Evolutionary conservation across 92 coral and sea anemone genomes (phyloP).

Genomic region (Zoanthus gigantus): DNA sequence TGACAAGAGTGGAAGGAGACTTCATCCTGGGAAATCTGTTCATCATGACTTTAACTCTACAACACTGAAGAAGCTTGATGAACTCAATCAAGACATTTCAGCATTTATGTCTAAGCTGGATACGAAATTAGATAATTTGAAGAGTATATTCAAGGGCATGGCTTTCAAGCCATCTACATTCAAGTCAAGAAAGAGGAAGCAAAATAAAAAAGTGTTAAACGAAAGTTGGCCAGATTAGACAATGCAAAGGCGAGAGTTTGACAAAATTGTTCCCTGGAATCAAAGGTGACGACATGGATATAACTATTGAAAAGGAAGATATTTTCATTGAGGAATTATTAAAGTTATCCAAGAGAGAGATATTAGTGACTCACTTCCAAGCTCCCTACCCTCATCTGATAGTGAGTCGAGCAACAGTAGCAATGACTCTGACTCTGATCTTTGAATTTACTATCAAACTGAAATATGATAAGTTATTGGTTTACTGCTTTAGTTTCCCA

Average conservation of each 20-base stretch:
- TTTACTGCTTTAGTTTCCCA: not conserved
- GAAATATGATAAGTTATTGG: not conserved
- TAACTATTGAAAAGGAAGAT: constrained; percentile 32
- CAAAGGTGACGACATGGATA: constrained; percentile 21
- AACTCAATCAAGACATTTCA: constrained; percentile 2
- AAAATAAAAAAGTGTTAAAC: constrained; percentile 46
- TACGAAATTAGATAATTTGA: not conserved
- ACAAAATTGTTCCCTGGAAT: constrained; percentile 21
- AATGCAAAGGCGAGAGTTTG: constrained; percentile 3
- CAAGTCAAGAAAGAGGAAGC: constrained; percentile 42
- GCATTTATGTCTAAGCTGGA: constrained; percentile 43
- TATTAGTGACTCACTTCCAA: not conserved
- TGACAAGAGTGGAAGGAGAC: constrained; percentile 27
- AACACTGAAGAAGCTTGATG: constrained; percentile 32
- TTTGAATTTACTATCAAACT: not conserved
- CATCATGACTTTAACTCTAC: constrained; percentile 53
- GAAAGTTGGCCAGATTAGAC: not conserved
- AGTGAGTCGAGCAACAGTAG: constrained; percentile 1
- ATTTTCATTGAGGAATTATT: not conserved
- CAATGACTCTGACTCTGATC: too few relatives aligned
- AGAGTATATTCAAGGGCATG: constrained; percentile 44
- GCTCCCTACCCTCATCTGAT: not conserved
- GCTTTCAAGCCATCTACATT: not conserved
- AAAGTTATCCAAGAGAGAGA: not conserved
- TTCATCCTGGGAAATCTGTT: constrained; percentile 42